Conservation (phyloP, 2,113 vertebrate species). For the Hymenochirus boettgeri region DNA sequence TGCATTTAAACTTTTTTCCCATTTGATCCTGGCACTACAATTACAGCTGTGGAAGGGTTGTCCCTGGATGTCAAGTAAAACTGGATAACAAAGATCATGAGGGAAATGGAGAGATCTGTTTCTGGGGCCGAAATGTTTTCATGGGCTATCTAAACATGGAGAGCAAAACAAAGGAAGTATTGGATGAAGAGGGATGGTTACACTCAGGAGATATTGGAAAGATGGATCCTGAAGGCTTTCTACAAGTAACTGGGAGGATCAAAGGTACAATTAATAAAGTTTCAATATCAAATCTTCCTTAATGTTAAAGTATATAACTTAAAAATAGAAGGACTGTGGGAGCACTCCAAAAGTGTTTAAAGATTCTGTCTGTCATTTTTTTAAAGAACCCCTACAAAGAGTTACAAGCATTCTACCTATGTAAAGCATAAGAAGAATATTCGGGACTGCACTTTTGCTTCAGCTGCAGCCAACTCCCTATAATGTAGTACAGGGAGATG, state of each 20-base stretch:
- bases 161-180: constrained; percentile 71
- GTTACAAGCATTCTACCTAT: too few species aligned
- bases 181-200: constrained; percentile 81
- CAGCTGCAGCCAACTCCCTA: too few species aligned
- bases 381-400: too few species aligned
- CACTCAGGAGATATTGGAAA: constrained; percentile 77
- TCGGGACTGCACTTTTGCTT: too few species aligned
- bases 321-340: too few species aligned
- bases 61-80: constrained; percentile 75
- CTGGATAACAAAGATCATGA: constrained; percentile 63
- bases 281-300: too few species aligned
- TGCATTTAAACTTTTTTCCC: neutral
- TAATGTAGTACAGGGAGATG: too few species aligned
- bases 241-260: constrained; percentile 81
- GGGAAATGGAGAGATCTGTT: constrained; percentile 76
- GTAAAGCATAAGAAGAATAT: too few species aligned
- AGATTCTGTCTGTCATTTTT: too few species aligned
- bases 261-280: too few species aligned
- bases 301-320: too few species aligned
- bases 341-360: too few species aligned
- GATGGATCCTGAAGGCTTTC: constrained; percentile 73
- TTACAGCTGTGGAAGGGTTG: constrained; percentile 71
- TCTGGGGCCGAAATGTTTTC: constrained; percentile 84
- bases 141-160: constrained; percentile 88
- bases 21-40: neutral